These are phyloP conservation scores for Archocentrus centrarchus DNA, from an alignment of 2,113 vertebrate genomes.

Conservation along the genomic window DNA sequence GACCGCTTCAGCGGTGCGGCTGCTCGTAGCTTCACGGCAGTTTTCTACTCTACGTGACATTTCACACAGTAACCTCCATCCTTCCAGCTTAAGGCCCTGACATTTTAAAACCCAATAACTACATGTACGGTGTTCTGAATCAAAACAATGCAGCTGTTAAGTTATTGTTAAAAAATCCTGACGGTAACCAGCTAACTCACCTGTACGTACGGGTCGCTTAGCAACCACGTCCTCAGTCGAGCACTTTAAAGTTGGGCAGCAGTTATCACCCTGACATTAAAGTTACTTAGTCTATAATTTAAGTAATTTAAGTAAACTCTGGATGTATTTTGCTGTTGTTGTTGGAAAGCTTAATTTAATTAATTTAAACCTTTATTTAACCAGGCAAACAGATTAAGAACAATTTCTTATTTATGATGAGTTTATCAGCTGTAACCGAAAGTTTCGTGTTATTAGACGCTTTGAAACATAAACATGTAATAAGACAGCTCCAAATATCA, in stretches of 20 bases:
- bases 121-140: not conserved
- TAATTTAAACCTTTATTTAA: too few relatives aligned
- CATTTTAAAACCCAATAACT: not conserved
- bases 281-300: not conserved
- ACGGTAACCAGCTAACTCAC: constrained; percentile 7
- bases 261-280: not conserved
- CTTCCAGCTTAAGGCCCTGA: not conserved
- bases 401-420: not conserved
- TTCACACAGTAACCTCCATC: constrained; percentile 3
- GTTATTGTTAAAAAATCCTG: not conserved
- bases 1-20: not conserved
- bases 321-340: not conserved
- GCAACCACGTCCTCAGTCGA: constrained; percentile 3
- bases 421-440: not conserved
- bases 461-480: not conserved
- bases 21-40: constrained; percentile 31
- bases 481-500: not conserved
- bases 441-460: not conserved
- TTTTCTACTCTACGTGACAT: constrained; percentile 42
- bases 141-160: not conserved
- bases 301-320: not conserved
- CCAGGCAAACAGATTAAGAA: too few relatives aligned
- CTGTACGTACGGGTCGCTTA: constrained; percentile 5
- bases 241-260: not conserved
- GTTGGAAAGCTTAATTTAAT: not conserved